These are phyloP conservation scores for Drosophila burlai DNA, from an alignment of 1,140 invertebrate genomes.

Conservation along the genomic window DNA sequence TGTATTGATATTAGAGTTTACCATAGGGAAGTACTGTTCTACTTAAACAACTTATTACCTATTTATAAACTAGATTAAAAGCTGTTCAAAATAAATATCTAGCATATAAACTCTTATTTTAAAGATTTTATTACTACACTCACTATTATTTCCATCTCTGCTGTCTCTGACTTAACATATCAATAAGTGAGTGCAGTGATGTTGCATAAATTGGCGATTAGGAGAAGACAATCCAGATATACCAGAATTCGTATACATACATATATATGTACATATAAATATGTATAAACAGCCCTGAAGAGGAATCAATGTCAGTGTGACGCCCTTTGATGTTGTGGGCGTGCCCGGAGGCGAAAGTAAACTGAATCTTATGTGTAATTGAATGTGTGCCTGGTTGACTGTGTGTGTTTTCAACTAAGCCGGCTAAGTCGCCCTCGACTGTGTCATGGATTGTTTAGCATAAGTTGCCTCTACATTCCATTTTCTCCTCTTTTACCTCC, in stretches of 20 bases:
- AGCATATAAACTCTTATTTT: not conserved
- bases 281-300: constrained; percentile 7
- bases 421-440: constrained; percentile 36
- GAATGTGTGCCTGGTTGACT: constrained; percentile 48
- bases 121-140: not conserved
- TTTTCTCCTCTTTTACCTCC: not conserved
- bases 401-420: constrained; percentile 23
- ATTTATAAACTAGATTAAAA: not conserved
- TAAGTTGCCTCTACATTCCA: constrained; percentile 38
- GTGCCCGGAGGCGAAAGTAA: constrained; percentile 39
- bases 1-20: too few species aligned
- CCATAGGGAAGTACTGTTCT: too few species aligned
- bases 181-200: constrained; percentile 51
- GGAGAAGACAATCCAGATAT: constrained; percentile 24
- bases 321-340: constrained; percentile 64
- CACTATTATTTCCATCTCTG: not conserved
- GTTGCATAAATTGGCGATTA: constrained; percentile 57
- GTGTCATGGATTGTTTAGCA: constrained; percentile 45
- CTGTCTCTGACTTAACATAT: constrained; percentile 40
- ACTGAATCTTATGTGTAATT: constrained; percentile 65
- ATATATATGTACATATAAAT: not conserved
- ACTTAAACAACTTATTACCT: not conserved
- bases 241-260: not conserved
- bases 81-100: not conserved
- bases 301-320: constrained; percentile 44